Base-by-base conservation (phyloP, 1,140 invertebrate species). In the Heliconius congener region DNA sequence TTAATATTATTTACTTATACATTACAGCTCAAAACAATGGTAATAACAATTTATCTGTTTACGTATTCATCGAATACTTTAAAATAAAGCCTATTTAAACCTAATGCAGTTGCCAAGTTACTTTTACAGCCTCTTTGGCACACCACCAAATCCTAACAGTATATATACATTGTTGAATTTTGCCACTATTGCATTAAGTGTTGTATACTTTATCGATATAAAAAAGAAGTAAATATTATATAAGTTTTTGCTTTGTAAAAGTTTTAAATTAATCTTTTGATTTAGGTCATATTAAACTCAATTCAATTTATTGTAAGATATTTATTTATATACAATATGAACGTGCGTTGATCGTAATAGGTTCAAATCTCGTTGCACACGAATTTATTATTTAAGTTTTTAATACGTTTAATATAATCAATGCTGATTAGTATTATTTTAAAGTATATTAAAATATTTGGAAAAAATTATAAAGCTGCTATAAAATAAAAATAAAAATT, bases 61-160 rank as follows among this genome's bases (percentile, higher is more conserved):
- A 66, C 9, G 30, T 66, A 66, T 66, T 66, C 60, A n/a, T 66
- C 27, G n/a, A 27, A 66, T n/a, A 13, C 60, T 66, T 13, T 13
- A 30, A 27, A 27, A 9, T 27, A 66, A 66, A 30, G 60, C 60
- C 23, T 30, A 4, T 66, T 66, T 66, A 66, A 66, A 23, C 27
- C 11, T 66, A 66, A 66, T 9, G 9, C 60, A 27, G 60, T 30
- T 66, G 60, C 60, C 60, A 66, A 66, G 60, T 66, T 66, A n/a
- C 23, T 30, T 27, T 30, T 13, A 66, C 60, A 30, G 23, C 5
- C 60, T 16, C 60, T 66, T 66, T 66, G 60, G 60, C 60, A 66
- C 23, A 30, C 1, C n/a, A 66, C 60, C 60, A 66, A 66, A 66
- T 27, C 27, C 60, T 66, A 66, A 66, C 27, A 52, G n/a, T 57